phyloP scores from a whole-genome alignment of 1,140 invertebrate species.

The Mylabris phalerata region DNA sequence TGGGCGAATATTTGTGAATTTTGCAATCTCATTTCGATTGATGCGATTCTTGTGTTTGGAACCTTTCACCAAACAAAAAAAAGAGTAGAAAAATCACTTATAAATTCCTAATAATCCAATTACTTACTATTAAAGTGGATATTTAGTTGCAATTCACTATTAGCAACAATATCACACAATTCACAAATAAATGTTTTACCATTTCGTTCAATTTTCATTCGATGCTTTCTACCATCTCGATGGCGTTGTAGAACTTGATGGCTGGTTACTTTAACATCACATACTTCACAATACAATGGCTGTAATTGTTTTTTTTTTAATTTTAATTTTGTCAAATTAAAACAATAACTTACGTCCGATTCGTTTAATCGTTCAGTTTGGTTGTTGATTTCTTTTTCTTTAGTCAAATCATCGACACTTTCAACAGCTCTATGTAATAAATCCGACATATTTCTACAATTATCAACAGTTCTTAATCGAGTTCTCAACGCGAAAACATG shows the following conservation, averaged over 20 bases:
- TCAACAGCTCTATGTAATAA: constrained; percentile 24
- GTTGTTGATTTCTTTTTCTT: constrained; percentile 1
- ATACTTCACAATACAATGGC: constrained; percentile 34
- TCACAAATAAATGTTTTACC: constrained; percentile 39
- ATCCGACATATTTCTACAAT: constrained; percentile 16
- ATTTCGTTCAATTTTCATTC: constrained; percentile 32
- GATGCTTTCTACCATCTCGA: constrained; percentile 37
- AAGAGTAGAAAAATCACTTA: not conserved
- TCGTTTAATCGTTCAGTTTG: not conserved
- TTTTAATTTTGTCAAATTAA: not conserved
- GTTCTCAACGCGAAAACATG: too few relatives aligned
- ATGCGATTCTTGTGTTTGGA: constrained; percentile 32
- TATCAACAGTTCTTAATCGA: too few relatives aligned
- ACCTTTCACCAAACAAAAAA: constrained; percentile 22
- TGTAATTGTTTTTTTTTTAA: constrained; percentile 17
- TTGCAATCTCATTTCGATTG: constrained; percentile 32
- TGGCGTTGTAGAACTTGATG: constrained; percentile 36
- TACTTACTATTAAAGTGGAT: constrained; percentile 38
- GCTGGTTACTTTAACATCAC: constrained; percentile 38
- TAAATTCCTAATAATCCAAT: not conserved
- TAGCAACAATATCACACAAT: constrained; percentile 36
- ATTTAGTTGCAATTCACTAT: constrained; percentile 39
- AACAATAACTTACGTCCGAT: constrained; percentile 2
- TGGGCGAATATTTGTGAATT: constrained; percentile 21
- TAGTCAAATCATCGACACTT: constrained; percentile 12